Percentiles rank a stretch among this genome's conserved stretches.
phyloP scores from a whole-genome alignment of 2,797 vertebrate genomes.

The Sorex maritimensis region DNA sequence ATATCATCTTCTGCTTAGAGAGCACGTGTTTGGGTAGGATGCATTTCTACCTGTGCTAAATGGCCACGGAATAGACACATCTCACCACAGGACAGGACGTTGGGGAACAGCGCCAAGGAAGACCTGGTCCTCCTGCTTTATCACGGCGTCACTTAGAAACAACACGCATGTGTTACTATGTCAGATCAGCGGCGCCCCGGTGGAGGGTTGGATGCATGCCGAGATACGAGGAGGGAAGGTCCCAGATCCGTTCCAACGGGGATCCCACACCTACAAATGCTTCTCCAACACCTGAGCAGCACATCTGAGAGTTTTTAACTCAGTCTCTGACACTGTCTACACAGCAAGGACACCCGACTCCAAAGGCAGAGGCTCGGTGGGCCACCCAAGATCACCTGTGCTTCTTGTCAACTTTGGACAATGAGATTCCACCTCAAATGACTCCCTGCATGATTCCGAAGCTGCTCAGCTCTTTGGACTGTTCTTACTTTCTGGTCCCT shows the following conservation, averaged over 20 bases:
- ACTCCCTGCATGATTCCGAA: no score
- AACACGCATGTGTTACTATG: not conserved
- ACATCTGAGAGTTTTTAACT: not conserved
- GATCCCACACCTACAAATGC: not conserved
- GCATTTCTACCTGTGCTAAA: not conserved
- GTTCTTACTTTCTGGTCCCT: no score
- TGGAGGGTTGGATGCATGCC: not conserved
- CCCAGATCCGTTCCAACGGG: not conserved
- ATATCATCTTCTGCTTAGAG: slow-evolving; percentile 19
- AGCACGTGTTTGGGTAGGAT: not conserved
- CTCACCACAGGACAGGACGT: not conserved
- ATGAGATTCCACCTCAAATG: no score
- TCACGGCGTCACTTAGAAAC: not conserved
- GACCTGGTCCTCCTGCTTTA: not conserved
- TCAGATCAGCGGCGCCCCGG: not conserved
- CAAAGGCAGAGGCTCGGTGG: not conserved
- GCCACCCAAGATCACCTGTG: no score
- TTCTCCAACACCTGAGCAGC: not conserved
- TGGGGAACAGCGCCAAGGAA: not conserved
- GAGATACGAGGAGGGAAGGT: not conserved
- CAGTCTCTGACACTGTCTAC: not conserved
- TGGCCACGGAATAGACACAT: not conserved
- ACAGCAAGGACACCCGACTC: not conserved
- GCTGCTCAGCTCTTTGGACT: no score
- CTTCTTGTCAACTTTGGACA: no score